Conservation (phyloP, 2,888 invertebrate species). For the Apamea crenata region DNA sequence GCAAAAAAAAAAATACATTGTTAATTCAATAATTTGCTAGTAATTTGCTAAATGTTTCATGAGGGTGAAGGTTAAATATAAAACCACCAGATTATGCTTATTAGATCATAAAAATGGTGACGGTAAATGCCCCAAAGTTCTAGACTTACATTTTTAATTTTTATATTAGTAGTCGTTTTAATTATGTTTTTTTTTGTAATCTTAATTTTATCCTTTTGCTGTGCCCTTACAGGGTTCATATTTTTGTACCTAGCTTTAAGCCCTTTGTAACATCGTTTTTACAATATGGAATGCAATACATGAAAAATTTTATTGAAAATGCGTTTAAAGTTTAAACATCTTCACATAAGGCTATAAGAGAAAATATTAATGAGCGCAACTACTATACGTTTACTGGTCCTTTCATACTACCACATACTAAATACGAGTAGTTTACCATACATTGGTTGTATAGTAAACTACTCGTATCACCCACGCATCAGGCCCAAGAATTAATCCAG, state of each 20-base stretch:
- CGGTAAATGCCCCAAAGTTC: neutral
- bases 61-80: too few relatives aligned
- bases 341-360: neutral
- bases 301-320: neutral
- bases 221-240: too few relatives aligned
- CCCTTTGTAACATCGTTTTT: too few relatives aligned
- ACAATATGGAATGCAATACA: too few relatives aligned
- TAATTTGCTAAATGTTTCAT: constrained; percentile 18
- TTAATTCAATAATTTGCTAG: too few relatives aligned
- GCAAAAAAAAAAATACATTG: too few relatives aligned
- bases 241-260: too few relatives aligned
- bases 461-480: constrained; percentile 35
- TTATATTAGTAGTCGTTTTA: neutral
- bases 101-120: neutral
- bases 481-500: constrained; percentile 56
- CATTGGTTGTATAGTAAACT: too few relatives aligned
- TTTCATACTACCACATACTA: constrained; percentile 1
- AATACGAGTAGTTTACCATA: constrained; percentile 19
- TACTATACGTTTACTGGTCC: neutral
- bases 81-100: too few relatives aligned
- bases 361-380: neutral
- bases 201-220: too few relatives aligned
- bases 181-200: too few relatives aligned
- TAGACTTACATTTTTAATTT: neutral
- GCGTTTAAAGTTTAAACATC: too few relatives aligned